Percentiles rank a stretch among this genome's conserved stretches.
These are phyloP conservation scores for Streblospio benedicti DNA, from an alignment of 1,140 invertebrate species.

Conservation along the genomic window DNA sequence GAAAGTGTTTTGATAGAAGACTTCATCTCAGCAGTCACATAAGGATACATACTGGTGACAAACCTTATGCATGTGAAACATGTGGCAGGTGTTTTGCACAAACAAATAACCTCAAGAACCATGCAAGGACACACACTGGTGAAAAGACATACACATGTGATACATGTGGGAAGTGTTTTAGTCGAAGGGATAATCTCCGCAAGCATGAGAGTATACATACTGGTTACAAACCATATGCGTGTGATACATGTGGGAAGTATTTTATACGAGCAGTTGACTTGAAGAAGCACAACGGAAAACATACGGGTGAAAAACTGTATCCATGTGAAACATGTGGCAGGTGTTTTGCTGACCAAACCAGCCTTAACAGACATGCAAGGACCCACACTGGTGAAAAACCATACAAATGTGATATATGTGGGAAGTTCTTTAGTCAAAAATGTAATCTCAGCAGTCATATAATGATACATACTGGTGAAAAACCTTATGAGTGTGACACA, in stretches of 20 bases:
- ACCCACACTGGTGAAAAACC: conserved; percentile 71
- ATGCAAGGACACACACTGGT: conserved; percentile 57
- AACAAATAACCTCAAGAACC: conserved; percentile 52
- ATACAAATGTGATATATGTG: conserved; percentile 51
- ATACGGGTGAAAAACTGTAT: conserved; percentile 23
- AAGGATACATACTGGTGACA: conserved; percentile 24
- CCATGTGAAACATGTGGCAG: conserved; percentile 22
- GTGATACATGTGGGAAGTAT: conserved; percentile 27
- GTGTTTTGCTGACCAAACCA: conserved; percentile 47
- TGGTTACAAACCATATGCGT: no score
- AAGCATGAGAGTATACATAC: no score
- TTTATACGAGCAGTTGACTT: conserved; percentile 21
- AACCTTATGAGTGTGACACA: no score
- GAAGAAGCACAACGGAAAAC: conserved; percentile 21
- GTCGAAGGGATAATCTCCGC: no score
- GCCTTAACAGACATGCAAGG: conserved; percentile 52
- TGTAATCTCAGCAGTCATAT: no score
- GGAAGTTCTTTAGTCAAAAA: conserved; percentile 56
- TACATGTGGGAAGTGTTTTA: conserved; percentile 34
- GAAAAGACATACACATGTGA: conserved; percentile 69
- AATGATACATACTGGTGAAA: no score
- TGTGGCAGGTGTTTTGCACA: conserved; percentile 30
- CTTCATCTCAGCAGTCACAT: conserved; percentile 22
- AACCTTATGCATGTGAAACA: conserved; percentile 19
- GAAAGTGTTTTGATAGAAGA: conserved; percentile 20